A percentile compares a stretch with the other conserved stretches of the same genome.
These are phyloP conservation scores for Cactoblastis cactorum DNA, from an alignment of 2,888 invertebrate genomes.

Conservation along the genomic window DNA sequence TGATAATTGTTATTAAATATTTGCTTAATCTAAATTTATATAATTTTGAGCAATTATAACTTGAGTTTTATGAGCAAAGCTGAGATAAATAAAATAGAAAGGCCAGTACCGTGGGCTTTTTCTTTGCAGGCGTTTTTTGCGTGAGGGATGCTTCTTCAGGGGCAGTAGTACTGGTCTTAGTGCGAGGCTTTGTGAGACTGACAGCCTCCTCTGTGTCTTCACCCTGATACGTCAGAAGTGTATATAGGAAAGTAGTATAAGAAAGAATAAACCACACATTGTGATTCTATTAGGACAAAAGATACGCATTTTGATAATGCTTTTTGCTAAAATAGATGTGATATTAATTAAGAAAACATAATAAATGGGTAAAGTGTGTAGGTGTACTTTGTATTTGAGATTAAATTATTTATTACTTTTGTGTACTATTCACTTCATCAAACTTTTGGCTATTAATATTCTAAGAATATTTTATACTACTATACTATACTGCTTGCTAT, in stretches of 20 bases:
- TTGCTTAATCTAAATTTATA: too few species aligned
- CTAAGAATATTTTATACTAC: constrained; percentile 23
- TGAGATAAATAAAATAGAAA: constrained; percentile 60
- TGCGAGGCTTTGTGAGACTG: constrained; percentile 67
- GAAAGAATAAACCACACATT: constrained; percentile 3
- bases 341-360: not conserved
- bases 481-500: constrained; percentile 19
- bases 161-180: constrained; percentile 73
- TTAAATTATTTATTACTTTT: not conserved
- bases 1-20: constrained; percentile 15
- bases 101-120: constrained; percentile 67
- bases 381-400: not conserved
- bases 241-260: constrained; percentile 17
- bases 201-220: constrained; percentile 74
- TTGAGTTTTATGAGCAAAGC: constrained; percentile 28
- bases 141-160: constrained; percentile 73
- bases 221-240: constrained; percentile 48
- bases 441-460: constrained; percentile 15
- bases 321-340: constrained; percentile 9
- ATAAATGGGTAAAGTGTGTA: not conserved
- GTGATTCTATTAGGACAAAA: constrained; percentile 15
- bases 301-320: constrained; percentile 25
- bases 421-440: not conserved
- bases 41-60: constrained; percentile 7
- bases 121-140: constrained; percentile 74